Base-by-base conservation (phyloP, 2,797 vertebrate species). In the Acestrorhynchus altus region DNA sequence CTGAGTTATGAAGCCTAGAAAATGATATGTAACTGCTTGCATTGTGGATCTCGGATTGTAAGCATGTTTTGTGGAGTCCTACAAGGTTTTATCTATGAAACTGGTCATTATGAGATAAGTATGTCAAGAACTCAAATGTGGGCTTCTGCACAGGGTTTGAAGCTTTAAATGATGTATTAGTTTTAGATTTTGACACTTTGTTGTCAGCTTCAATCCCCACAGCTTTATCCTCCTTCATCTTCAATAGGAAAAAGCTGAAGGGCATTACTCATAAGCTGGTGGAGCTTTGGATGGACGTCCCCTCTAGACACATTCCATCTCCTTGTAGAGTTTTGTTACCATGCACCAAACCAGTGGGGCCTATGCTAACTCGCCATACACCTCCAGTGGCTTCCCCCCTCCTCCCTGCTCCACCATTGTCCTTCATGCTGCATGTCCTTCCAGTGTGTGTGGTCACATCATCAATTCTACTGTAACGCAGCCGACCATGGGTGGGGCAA, bases 381-480 rank as follows among this genome's bases (percentile, higher is more conserved):
- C 20, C 26, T 54, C 66, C 46, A 73, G 64, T 46, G 42, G n/a
- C 60, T 51, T 26, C 70, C 69, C 20, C 44, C 65, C 59, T 47
- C 24, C 31, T 64, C 26, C 18, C 22, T 0, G 28, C 49, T n/a
- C 65, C 49, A 40, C 57, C 18, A 24, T 39, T 39, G 52, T 75
- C 72, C 68, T 83, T 81, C 76, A 76, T 59, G 72, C 68, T 73
- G 39, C 51, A 72, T 20, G 61, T 78, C 79, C 35, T 35, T 76
- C 71, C 61, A 64, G 57, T 54, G 16, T 31, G 66, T 47, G 66
- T 47, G 56, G 72, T 69, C 61, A 56, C 76, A 56, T 78, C n/a
- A 64, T 74, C 73, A 26, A 24, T 52, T 79, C 69, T n/a, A 28
- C 68, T 40, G 49, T 60, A 69, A 28, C 1, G 31, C 65, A 54